phyloP scores from a whole-genome alignment of 2,113 vertebrate species.

The Cairina moschata region DNA sequence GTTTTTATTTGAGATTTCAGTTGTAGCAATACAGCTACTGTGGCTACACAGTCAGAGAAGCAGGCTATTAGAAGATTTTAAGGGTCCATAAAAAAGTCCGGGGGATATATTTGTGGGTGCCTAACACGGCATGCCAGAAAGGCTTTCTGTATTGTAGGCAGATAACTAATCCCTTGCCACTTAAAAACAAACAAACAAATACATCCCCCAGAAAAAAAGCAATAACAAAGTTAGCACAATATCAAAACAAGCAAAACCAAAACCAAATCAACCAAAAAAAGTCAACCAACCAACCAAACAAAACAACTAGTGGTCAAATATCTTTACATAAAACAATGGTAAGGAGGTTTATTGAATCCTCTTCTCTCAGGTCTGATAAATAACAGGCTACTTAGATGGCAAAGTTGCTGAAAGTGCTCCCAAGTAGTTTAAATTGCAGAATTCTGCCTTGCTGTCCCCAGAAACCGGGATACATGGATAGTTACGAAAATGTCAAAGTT shows the following conservation, averaged over 20 bases:
- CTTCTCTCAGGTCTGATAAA: neutral
- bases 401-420: neutral
- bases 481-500: neutral
- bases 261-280: neutral
- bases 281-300: neutral
- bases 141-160: neutral
- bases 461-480: neutral
- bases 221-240: too few relatives aligned
- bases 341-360: neutral
- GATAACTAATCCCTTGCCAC: neutral
- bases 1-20: neutral
- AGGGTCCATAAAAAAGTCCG: neutral
- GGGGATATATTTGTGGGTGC: neutral
- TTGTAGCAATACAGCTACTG: neutral
- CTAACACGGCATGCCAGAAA: neutral
- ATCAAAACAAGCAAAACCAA: too few relatives aligned
- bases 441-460: neutral
- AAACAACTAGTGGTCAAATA: neutral
- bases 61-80: neutral
- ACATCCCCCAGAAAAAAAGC: too few relatives aligned
- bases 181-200: neutral
- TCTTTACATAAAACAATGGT: neutral
- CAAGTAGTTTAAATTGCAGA: neutral
- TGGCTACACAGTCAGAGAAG: neutral
- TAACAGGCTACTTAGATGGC: neutral